Base-by-base conservation (phyloP, 2,113 vertebrate genomes). In the Tyrannus savana region DNA sequence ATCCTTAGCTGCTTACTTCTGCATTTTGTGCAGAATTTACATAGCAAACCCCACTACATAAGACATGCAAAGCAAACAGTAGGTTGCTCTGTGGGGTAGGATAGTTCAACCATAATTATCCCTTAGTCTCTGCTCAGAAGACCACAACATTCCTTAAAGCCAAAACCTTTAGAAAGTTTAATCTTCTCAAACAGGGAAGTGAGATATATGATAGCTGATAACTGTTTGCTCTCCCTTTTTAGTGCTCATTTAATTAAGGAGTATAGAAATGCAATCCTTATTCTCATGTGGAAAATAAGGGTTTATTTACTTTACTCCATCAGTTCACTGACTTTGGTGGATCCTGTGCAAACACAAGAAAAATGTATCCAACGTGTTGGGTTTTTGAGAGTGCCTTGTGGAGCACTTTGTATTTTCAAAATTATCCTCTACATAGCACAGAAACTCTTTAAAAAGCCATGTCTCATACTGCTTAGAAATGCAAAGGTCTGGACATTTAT, bases 11-110 rank as follows among this genome's bases (percentile, higher is more conserved):
- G 93, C 94, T 96, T 88, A 82, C 46, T 91, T 84, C 64, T 91
- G 92, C 84, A 86, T 77, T 96, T 95, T 94, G 78, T 94, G 75
- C 68, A 84, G 68, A 88, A 89, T 91, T 93, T 71, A 82, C 55
- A 68, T 3, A 89, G 79, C 60, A 95, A 88, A 75, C 52, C 10
- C 19, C 49, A 27, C 83, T 27, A 56, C 27, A 69, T 50, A 95
- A 94, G 85, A 87, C 74, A 63, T 7, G 28, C 68, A 92, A 96
- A 96, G 49, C 39, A 94, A 95, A 95, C 89, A 91, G 41, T 24
- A 63, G 39, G 72, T 42, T 96, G 58, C 53, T 90, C 79, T 59
- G 4, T 41, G 42, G 44, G 76, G 49, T 30, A 63, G 31, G 64
- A 58, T 46, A 76, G 63, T 75, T 93, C 88, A 97, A 89, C 52